phyloP scores from a whole-genome alignment of 2,888 invertebrate species.

The Vanessa cardui region DNA sequence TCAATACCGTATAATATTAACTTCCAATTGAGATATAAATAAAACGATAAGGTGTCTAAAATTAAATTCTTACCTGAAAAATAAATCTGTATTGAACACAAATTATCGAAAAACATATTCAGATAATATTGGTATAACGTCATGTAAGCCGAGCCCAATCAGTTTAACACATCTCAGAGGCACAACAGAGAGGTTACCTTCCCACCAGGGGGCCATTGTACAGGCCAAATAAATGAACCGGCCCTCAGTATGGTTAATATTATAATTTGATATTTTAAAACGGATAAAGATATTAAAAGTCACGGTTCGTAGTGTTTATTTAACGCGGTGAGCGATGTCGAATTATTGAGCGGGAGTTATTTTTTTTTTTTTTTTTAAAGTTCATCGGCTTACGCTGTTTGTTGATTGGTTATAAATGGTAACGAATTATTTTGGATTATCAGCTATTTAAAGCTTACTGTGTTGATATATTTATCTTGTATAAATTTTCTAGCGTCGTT shows the following conservation, averaged over 20 bases:
- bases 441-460: constrained; percentile 14
- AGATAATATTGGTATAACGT: not conserved
- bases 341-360: constrained; percentile 64
- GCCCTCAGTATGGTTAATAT: constrained; percentile 75
- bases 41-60: no score
- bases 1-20: no score
- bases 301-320: constrained; percentile 79
- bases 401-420: constrained; percentile 31
- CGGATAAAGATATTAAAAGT: constrained; percentile 81
- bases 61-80: no score
- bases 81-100: no score
- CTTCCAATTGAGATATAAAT: no score
- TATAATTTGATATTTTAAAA: constrained; percentile 83
- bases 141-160: constrained; percentile 44
- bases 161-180: constrained; percentile 44
- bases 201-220: constrained; percentile 73
- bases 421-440: constrained; percentile 18
- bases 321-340: constrained; percentile 67
- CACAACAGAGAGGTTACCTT: constrained; percentile 46
- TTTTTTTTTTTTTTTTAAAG: constrained; percentile 39
- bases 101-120: no score
- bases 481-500: constrained; percentile 1
- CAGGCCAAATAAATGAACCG: constrained; percentile 72
- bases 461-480: constrained; percentile 9
- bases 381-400: constrained; percentile 17